Base-by-base conservation (phyloP, 2,888 invertebrate species). In the Drosophila subquinaria region DNA sequence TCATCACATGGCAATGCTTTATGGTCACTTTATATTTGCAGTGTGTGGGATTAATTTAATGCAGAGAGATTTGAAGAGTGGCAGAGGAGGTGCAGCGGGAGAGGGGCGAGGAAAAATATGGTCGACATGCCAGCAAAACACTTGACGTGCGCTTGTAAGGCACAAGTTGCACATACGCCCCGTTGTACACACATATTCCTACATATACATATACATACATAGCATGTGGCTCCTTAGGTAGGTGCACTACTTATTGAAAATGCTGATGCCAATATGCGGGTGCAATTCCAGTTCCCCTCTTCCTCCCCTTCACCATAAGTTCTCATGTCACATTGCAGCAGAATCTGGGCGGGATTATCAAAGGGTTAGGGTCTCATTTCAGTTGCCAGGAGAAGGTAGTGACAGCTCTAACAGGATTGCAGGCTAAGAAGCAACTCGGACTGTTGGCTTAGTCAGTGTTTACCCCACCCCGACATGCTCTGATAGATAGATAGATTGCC, bases 131-230 rank as follows among this genome's bases (percentile, higher is more conserved):
- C 38, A 59, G 69, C 70, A 79, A 79, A 79, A 82, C 82, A 82
- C 82, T 79, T 76, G 82, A 79, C 76, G 79, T 70, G 73, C 70
- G 78, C 73, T 75, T 82, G 70, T 79, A 81, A 79, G 66, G 69
- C 79, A 79, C 69, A 77, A 75, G 74, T 82, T 85, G 72, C 77
- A 75, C 86, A 82, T 80, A 85, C 74, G 69, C 71, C 73, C 65
- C 68, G 80, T 77, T 51, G 56, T 35, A 36, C n/a, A 30, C 13
- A 30, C 20, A 47, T 23, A 35, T n/a, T 23, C 23, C 15, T 3
- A 17, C 27, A 27, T 27, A 27, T 6, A 40, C 20, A 27, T 11
- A 50, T n/a, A n/a, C n/a, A n/a, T n/a, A n/a, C 15, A 15, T 4
- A 40, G 36, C 15, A 33, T 27, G 43, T 43, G n/a, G 33, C 56